Base-by-base conservation (phyloP, 2,888 invertebrate species). In the Lycocerus yunnanus region DNA sequence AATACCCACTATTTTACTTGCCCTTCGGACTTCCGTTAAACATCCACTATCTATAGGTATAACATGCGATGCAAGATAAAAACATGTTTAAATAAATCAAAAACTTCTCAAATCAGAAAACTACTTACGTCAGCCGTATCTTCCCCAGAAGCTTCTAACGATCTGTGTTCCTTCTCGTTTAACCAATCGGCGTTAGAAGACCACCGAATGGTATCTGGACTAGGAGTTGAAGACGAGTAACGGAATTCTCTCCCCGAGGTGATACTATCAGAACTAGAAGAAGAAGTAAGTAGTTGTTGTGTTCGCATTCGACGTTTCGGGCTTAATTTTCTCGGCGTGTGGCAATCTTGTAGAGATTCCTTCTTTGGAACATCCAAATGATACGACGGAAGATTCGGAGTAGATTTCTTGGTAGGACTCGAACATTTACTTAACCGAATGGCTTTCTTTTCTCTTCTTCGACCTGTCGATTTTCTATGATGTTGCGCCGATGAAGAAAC, bases 341-440 rank as follows among this genome's bases (percentile, higher is more conserved):
- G 86, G 58, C 86, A 83, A 81, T 85, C 85, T 67, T 83, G 81
- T 15, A 76, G 77, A 4, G 75, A 72, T 60, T 88, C 87, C 82
- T 89, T 90, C 15, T 84, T 85, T 9, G 90, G 90, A 66, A 93
- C 90, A 87, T 93, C 93, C 73, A 93, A 85, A 80, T 92, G 89
- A 82, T 90, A 89, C 76, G 89, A 89, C 58, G 80, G 77, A 0
- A 89, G 88, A 81, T 89, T 89, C 60, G 89, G 88, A 87, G 88
- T 87, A 79, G 88, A 88, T 2, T 89, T 88, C 78, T 90, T 88
- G 2, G 90, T 89, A 0, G 91, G 89, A 82, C 90, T 91, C 0
- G 90, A 87, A 1, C 89, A 89, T 77, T 88, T 88, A 66, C 84
- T 83, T 58, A 80, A 84, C 24, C 91, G 89, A 59, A 90, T 85